A percentile compares a stretch with the other conserved stretches of the same genome.
Conservation (phyloP, 1,140 invertebrate species). For the Heliconius hewitsoni region DNA sequence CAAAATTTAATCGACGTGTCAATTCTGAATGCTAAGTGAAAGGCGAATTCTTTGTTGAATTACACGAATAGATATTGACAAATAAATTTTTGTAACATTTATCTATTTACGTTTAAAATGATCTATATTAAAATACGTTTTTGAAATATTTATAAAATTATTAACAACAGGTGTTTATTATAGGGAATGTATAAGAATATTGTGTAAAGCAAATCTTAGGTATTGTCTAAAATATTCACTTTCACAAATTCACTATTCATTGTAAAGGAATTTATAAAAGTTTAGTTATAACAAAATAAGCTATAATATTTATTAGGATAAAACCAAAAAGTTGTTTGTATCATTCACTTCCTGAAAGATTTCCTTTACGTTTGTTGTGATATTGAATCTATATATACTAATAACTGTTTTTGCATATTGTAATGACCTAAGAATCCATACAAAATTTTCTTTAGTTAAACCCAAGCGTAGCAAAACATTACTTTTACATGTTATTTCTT, state of each 20-base stretch:
- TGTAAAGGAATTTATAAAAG: not conserved
- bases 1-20: constrained; percentile 73
- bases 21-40: constrained; percentile 76
- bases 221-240: constrained; percentile 19
- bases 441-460: not conserved
- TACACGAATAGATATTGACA: constrained; percentile 46
- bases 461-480: not conserved
- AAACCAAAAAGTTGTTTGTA: not conserved
- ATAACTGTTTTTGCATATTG: not conserved
- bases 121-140: not conserved
- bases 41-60: constrained; percentile 75
- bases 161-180: not conserved
- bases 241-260: constrained; percentile 21
- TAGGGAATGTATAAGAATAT: not conserved
- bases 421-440: constrained; percentile 5
- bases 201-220: not conserved
- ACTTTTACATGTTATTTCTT: not conserved
- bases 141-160: not conserved
- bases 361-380: not conserved
- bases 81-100: constrained; percentile 33
- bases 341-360: not conserved
- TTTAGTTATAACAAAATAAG: not conserved
- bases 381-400: not conserved
- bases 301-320: not conserved
- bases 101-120: constrained; percentile 4